These are phyloP conservation scores for Heliconius ismenius DNA, from an alignment of 2,888 invertebrate species.

Conservation along the genomic window DNA sequence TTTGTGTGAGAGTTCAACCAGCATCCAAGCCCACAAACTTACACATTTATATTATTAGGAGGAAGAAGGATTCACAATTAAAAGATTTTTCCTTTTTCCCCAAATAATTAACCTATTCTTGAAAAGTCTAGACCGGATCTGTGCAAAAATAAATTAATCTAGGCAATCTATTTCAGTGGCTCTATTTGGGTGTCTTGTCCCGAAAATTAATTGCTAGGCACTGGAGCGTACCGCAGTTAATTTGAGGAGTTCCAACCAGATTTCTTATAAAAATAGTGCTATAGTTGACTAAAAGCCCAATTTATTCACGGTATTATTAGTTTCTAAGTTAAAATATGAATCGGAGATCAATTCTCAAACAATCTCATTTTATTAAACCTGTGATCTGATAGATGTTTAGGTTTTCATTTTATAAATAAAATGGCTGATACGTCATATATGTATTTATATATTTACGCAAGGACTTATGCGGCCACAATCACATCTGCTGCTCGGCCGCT, in stretches of 20 bases:
- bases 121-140: conserved; percentile 32
- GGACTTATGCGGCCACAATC: conserved; percentile 13
- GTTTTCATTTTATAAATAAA: background rate
- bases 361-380: background rate
- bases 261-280: background rate
- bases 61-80: no score
- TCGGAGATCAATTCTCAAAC: background rate
- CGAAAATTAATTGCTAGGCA: conserved; percentile 23
- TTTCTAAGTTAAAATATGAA: background rate
- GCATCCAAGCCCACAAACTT: background rate
- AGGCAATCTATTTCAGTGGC: conserved; percentile 20
- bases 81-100: background rate
- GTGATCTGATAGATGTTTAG: background rate
- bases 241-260: background rate
- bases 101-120: conserved; percentile 17
- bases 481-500: conserved; percentile 21
- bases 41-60: background rate
- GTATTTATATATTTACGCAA: conserved; percentile 15
- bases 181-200: conserved; percentile 21
- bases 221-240: background rate
- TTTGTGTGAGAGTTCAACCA: background rate
- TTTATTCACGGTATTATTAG: background rate
- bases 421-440: background rate
- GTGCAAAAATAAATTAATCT: conserved; percentile 28
- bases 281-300: background rate